These are phyloP conservation scores for Heteractis magnifica DNA, from an alignment of 92 coral and sea anemone genomes.

Conservation along the genomic window DNA sequence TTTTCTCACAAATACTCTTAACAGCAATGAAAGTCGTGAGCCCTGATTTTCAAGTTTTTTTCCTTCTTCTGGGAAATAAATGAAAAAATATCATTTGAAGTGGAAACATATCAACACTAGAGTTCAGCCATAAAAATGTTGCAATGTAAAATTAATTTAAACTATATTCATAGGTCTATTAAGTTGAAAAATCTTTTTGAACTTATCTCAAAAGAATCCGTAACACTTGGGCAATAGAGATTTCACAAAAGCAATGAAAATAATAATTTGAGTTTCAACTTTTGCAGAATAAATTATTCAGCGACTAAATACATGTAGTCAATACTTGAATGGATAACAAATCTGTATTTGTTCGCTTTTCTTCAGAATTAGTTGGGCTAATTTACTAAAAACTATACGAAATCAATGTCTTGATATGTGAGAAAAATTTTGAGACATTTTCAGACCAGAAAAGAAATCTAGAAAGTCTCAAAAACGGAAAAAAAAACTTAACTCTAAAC, in stretches of 20 bases:
- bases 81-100: background rate
- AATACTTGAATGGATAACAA: slow-evolving; percentile 16
- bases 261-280: slow-evolving; percentile 10
- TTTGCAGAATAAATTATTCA: slow-evolving; percentile 32
- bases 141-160: background rate
- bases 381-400: background rate
- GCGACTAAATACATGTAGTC: slow-evolving; percentile 15
- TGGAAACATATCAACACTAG: background rate
- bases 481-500: background rate
- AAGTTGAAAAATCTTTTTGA: background rate
- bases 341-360: slow-evolving; percentile 8
- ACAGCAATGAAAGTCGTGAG: background rate
- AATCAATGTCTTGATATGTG: background rate
- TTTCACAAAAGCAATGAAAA: slow-evolving; percentile 9
- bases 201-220: background rate
- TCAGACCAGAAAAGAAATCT: background rate
- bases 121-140: background rate
- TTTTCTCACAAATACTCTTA: background rate
- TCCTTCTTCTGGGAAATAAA: background rate
- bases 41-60: background rate
- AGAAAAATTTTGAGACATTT: background rate
- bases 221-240: background rate
- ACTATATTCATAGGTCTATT: background rate
- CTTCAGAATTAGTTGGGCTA: background rate
- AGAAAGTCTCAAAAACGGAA: slow-evolving; percentile 7